A percentile compares a stretch with the other conserved stretches of the same genome.
phyloP scores from a whole-genome alignment of 2,888 invertebrate genomes.

The Xestia xanthographa region DNA sequence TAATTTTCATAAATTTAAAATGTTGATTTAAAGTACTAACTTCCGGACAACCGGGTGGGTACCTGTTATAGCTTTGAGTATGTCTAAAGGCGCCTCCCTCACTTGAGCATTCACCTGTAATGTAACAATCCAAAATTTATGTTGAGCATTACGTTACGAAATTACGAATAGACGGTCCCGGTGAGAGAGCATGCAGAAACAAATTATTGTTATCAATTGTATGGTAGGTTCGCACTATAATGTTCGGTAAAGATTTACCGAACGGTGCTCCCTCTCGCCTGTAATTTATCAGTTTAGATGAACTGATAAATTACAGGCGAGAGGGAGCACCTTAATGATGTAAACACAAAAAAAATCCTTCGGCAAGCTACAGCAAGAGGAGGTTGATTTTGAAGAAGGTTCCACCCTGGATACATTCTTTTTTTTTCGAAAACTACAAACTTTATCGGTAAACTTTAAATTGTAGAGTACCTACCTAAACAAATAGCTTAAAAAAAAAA shows the following conservation, averaged over 20 bases:
- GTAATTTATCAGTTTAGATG: too few relatives aligned
- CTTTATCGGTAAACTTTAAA: too few relatives aligned
- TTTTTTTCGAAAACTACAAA: too few relatives aligned
- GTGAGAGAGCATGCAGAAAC: not conserved
- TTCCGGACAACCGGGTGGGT: not conserved
- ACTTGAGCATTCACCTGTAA: not conserved
- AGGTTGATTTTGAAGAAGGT: too few relatives aligned
- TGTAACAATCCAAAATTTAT: not conserved
- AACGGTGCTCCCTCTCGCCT: too few relatives aligned
- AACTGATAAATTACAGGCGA: not conserved
- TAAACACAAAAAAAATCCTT: not conserved
- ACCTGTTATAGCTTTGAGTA: not conserved
- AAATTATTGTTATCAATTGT: not conserved
- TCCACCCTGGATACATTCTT: too few relatives aligned
- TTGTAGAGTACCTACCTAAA: too few relatives aligned
- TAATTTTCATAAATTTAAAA: not conserved
- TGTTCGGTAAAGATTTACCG: too few relatives aligned
- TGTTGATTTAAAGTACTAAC: not conserved
- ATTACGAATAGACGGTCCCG: not conserved
- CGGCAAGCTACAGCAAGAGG: too few relatives aligned
- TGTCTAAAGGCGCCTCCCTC: not conserved
- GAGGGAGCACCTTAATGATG: not conserved
- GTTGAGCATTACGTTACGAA: not conserved
- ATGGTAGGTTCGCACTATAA: not conserved
- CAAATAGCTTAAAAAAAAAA: too few relatives aligned